phyloP scores from a whole-genome alignment of 2,113 vertebrate genomes.

The Xiphias gladius region DNA sequence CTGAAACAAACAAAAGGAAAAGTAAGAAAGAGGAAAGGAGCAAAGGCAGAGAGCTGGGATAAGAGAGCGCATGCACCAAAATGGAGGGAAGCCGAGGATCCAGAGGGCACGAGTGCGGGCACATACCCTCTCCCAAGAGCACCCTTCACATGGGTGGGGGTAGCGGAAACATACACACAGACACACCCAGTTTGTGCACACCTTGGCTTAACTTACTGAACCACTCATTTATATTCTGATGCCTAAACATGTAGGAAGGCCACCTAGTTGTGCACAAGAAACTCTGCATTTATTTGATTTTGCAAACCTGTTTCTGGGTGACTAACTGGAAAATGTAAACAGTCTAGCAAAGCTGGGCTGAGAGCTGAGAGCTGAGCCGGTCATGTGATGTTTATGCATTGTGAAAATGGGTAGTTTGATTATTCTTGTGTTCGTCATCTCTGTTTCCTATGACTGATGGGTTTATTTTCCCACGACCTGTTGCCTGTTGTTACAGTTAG shows the following conservation, averaged over 20 bases:
- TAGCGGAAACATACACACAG: constrained; percentile 64
- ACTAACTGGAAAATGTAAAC: not conserved
- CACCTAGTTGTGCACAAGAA: constrained; percentile 45
- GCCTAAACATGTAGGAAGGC: constrained; percentile 50
- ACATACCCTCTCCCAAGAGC: constrained; percentile 63
- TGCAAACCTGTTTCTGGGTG: not conserved
- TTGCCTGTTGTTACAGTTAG: constrained; percentile 2
- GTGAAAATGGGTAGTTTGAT: constrained; percentile 14
- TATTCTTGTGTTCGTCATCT: constrained; percentile 30
- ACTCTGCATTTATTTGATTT: constrained; percentile 23
- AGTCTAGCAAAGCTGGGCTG: not conserved
- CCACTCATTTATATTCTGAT: constrained; percentile 67
- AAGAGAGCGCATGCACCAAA: not conserved
- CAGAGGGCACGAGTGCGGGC: constrained; percentile 56
- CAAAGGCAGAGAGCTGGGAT: not conserved
- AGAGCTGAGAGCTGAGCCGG: not conserved
- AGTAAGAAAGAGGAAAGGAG: constrained; percentile 5
- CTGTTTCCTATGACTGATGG: not conserved
- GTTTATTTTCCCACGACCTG: constrained; percentile 36
- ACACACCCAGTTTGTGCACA: constrained; percentile 78
- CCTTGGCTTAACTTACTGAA: constrained; percentile 78
- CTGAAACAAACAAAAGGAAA: constrained; percentile 12
- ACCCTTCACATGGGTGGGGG: constrained; percentile 66
- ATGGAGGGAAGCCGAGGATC: constrained; percentile 33
- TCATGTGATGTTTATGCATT: not conserved